These are phyloP conservation scores for Ictalurus punctatus DNA, from an alignment of 2,113 vertebrate species.

Conservation along the genomic window DNA sequence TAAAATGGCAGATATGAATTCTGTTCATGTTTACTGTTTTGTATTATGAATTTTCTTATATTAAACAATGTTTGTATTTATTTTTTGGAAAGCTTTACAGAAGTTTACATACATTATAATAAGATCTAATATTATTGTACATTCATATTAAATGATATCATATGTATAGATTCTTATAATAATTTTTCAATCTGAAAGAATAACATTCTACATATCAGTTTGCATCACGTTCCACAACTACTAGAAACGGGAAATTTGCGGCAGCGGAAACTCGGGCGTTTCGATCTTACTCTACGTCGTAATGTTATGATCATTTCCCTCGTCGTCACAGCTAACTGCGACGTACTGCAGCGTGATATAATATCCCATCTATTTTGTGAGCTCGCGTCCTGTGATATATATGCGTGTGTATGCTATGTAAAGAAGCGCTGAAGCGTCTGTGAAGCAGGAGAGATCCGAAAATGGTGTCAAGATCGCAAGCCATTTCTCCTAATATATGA, in stretches of 20 bases:
- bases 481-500: slow-evolving; percentile 40
- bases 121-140: background rate
- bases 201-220: background rate
- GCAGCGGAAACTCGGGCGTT: background rate
- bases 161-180: background rate
- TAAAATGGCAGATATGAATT: background rate
- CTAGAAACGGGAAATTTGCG: background rate
- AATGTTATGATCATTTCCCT: background rate
- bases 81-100: background rate
- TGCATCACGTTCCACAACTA: background rate
- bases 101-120: background rate
- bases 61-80: background rate
- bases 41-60: background rate
- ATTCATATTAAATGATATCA: background rate
- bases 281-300: background rate
- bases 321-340: slow-evolving; percentile 7
- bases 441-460: slow-evolving; percentile 27
- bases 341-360: slow-evolving; percentile 4
- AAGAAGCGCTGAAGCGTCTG: slow-evolving; percentile 14
- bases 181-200: background rate
- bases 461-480: background rate
- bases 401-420: slow-evolving; percentile 17
- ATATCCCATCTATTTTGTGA: slow-evolving; percentile 12
- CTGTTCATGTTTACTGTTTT: background rate
- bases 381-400: slow-evolving; percentile 5